These are phyloP conservation scores for Hydractinia echinata DNA, from an alignment of 30 jellyfish, hydroid and myxozoan species.

Conservation along the genomic window DNA sequence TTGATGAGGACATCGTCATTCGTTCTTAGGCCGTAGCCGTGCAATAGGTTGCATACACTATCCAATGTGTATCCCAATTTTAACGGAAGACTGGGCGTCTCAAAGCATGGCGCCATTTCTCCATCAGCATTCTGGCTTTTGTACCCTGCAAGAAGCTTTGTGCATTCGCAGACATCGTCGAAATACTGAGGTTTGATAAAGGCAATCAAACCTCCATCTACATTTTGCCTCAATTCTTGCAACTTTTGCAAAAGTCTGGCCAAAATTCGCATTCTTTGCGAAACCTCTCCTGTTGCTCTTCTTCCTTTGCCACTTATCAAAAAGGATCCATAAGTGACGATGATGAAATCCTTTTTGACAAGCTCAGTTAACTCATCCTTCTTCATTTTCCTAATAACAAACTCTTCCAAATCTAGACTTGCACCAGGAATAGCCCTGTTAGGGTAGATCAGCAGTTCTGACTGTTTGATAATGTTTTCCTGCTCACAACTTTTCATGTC, in stretches of 20 bases:
- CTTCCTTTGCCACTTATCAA: neutral
- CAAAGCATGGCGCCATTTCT: slow-evolving; percentile 18
- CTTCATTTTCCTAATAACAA: neutral
- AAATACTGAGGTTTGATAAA: neutral
- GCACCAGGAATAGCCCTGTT: neutral
- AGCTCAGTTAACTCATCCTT: neutral
- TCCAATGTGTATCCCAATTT: slow-evolving; percentile 28
- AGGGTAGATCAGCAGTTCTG: neutral
- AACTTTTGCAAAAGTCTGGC: neutral
- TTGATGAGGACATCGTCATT: slow-evolving; percentile 14
- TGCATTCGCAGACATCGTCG: slow-evolving; percentile 21
- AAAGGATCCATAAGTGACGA: neutral
- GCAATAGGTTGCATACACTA: neutral
- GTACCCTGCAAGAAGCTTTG: slow-evolving; percentile 20
- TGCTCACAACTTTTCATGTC: neutral
- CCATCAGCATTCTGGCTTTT: neutral
- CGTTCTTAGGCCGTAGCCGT: slow-evolving; percentile 21
- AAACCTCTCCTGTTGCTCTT: too few species aligned
- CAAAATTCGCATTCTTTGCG: neutral
- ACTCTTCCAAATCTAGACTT: neutral
- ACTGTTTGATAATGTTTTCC: neutral
- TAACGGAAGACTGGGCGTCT: slow-evolving; percentile 27
- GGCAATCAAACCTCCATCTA: neutral
- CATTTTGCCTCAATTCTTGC: neutral
- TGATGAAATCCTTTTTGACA: neutral